Percentiles rank a stretch among this genome's conserved stretches.
Conservation (phyloP, 2,113 vertebrate genomes). For the Ammodytes dubius region DNA sequence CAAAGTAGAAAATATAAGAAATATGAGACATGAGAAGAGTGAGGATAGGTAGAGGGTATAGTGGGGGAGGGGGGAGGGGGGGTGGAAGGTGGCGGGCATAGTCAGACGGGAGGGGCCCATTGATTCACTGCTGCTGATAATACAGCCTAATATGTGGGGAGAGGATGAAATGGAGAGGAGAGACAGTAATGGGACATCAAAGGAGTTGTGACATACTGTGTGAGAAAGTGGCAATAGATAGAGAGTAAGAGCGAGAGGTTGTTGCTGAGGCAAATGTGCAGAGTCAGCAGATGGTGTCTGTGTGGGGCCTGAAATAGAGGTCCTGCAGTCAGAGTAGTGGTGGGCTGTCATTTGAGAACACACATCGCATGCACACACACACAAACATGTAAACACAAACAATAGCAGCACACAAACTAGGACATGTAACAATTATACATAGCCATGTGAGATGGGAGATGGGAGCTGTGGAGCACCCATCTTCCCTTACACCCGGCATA, state of each 20-base stretch:
- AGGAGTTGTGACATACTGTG: conserved; percentile 13
- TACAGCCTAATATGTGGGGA: conserved; percentile 30
- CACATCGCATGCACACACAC: conserved; percentile 1
- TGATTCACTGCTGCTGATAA: conserved; percentile 35
- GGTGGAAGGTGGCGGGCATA: conserved; percentile 3
- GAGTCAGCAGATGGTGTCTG: conserved; percentile 61
- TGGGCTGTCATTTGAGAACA: conserved; percentile 51
- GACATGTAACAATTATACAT: conserved; percentile 21
- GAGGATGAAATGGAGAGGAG: conserved; percentile 22
- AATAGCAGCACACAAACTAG: conserved; percentile 28
- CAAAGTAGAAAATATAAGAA: conserved; percentile 29
- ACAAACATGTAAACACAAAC: conserved; percentile 32
- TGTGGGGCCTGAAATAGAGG: conserved; percentile 52
- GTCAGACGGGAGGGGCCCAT: background rate
- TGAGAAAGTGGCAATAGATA: conserved; percentile 12
- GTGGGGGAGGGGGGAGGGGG: background rate
- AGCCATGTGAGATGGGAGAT: background rate
- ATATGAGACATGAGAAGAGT: conserved; percentile 14
- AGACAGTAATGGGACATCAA: conserved; percentile 15
- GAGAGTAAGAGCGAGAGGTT: conserved; percentile 37
- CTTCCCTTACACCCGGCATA: conserved; percentile 3
- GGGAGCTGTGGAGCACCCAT: background rate
- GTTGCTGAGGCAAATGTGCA: conserved; percentile 48
- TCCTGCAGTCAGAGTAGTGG: conserved; percentile 22
- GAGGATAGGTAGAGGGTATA: background rate